A percentile compares a stretch with the other conserved stretches of the same genome.
Conservation (phyloP, 2,113 vertebrate genomes). For the Laticauda colubrina region DNA sequence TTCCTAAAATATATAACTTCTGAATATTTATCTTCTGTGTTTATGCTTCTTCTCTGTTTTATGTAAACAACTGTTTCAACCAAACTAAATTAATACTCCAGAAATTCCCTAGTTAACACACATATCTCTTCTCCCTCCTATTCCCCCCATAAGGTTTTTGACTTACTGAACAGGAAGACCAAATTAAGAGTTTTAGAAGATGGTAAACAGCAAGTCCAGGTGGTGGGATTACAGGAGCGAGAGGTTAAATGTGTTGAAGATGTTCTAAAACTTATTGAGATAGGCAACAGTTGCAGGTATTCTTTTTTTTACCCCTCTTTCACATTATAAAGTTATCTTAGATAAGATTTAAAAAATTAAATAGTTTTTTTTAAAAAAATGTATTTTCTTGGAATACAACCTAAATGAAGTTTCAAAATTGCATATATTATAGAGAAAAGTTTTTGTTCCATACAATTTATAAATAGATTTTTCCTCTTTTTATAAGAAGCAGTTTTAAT, state of each 20-base stretch:
- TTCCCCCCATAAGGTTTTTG: constrained; percentile 80
- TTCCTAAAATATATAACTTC: constrained; percentile 32
- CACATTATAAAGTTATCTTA: neutral
- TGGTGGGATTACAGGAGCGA: constrained; percentile 91
- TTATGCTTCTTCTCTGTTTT: constrained; percentile 3
- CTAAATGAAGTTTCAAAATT: neutral
- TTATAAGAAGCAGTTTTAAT: constrained; percentile 15
- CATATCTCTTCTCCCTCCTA: constrained; percentile 2
- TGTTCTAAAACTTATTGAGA: constrained; percentile 94
- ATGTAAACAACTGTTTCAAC: neutral
- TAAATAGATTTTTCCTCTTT: neutral
- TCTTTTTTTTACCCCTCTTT: constrained; percentile 25
- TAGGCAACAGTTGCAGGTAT: constrained; percentile 98
- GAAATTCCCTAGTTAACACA: constrained; percentile 7
- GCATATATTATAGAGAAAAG: neutral
- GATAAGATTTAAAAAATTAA: neutral
- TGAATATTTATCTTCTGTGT: constrained; percentile 9
- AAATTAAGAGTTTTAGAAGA: constrained; percentile 96
- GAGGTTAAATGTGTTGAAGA: constrained; percentile 97
- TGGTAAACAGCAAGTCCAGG: constrained; percentile 97
- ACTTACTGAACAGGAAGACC: constrained; percentile 92
- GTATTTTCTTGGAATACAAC: neutral
- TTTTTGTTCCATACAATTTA: neutral
- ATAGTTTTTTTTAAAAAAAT: neutral
- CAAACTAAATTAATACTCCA: neutral